phyloP scores from a whole-genome alignment of 2,888 invertebrate genomes.

The Yponomeuta plumbellus region DNA sequence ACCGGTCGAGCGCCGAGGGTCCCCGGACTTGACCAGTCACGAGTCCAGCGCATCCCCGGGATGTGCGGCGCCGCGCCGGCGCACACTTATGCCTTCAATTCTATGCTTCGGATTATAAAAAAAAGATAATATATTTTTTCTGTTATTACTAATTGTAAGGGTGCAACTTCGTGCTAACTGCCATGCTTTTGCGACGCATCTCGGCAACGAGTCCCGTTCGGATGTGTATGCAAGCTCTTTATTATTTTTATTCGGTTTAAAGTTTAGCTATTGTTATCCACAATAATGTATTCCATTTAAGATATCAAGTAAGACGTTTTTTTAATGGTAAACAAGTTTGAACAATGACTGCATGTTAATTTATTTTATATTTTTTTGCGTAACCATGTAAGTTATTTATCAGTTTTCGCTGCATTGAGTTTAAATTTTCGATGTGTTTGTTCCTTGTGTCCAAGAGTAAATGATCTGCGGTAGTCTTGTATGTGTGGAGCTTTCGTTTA shows the following conservation, averaged over 20 bases:
- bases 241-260: constrained; percentile 27
- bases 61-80: constrained; percentile 27
- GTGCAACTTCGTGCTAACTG: constrained; percentile 72
- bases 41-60: constrained; percentile 34
- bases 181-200: constrained; percentile 69
- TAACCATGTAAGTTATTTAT: constrained; percentile 67
- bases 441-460: constrained; percentile 41
- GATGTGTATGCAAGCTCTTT: constrained; percentile 32
- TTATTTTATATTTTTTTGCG: constrained; percentile 62
- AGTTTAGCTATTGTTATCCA: constrained; percentile 57
- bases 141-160: constrained; percentile 59
- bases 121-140: constrained; percentile 44
- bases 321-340: constrained; percentile 48
- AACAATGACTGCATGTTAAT: constrained; percentile 72
- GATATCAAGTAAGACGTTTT: constrained; percentile 62
- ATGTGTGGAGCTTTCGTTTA: constrained; percentile 29
- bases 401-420: constrained; percentile 51
- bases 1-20: constrained; percentile 54
- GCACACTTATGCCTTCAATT: constrained; percentile 16
- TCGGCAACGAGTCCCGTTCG: constrained; percentile 60
- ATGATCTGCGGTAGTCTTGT: constrained; percentile 58
- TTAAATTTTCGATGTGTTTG: constrained; percentile 38
- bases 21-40: constrained; percentile 33
- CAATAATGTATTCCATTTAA: constrained; percentile 70
- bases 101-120: constrained; percentile 51